Conservation (phyloP, 2,888 invertebrate species). For the Pseudococcus jackbeardsleyi region DNA sequence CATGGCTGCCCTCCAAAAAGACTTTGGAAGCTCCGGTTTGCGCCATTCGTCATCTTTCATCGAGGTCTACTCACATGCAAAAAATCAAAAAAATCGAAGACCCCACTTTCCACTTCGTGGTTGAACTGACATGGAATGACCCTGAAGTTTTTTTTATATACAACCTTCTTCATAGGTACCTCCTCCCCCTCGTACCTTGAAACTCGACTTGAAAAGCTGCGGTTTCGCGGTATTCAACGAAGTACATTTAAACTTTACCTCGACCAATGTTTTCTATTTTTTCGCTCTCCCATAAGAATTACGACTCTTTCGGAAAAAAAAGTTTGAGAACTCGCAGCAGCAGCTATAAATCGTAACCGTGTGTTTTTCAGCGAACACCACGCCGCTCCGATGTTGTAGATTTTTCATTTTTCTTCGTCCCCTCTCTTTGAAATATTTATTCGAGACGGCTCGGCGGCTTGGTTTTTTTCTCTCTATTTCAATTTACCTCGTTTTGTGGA, state of each 20-base stretch:
- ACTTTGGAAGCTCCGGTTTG: too few relatives aligned
- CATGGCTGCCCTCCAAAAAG: too few relatives aligned
- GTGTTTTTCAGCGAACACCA: not conserved
- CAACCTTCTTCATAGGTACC: not conserved
- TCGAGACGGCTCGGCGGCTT: not conserved
- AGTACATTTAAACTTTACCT: not conserved
- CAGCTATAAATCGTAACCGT: not conserved
- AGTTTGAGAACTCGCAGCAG: not conserved
- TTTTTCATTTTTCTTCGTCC: not conserved
- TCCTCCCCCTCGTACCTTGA: not conserved
- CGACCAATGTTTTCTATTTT: not conserved
- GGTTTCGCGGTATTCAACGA: not conserved
- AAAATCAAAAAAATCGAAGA: too few relatives aligned
- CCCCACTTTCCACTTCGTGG: too few relatives aligned
- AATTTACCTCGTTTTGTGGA: conserved; percentile 12
- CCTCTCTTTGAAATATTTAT: not conserved
- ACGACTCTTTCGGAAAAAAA: not conserved
- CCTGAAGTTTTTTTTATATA: not conserved
- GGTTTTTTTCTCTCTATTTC: not conserved
- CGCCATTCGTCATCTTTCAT: too few relatives aligned
- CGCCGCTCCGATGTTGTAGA: not conserved
- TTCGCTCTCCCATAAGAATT: not conserved
- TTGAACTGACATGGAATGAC: too few relatives aligned
- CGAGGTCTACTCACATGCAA: too few relatives aligned
- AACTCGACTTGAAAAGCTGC: not conserved